Base-by-base conservation (phyloP, 2,113 vertebrate genomes). In the Crypturellus undulatus region DNA sequence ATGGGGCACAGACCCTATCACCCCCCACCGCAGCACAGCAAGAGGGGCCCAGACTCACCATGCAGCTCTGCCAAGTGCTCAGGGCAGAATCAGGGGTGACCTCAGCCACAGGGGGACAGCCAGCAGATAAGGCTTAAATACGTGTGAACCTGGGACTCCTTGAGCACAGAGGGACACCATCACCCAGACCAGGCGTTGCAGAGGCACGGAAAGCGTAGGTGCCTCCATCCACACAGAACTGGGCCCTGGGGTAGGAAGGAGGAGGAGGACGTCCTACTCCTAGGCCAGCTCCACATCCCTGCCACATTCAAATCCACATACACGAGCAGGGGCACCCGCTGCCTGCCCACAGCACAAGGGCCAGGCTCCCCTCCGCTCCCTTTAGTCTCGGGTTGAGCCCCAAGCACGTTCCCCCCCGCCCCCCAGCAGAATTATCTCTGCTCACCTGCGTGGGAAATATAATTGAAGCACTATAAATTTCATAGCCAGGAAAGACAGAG, bases 391-490 rank as follows among this genome's bases (percentile, higher is more conserved):
- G 56, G 73, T 69, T 15, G 49, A 93, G 54, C 49, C 0, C 0
- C 42, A n/a, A n/a, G n/a, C n/a, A n/a, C n/a, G n/a, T n/a, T n/a
- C n/a, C n/a, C n/a, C n/a, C n/a, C n/a, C n/a, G n/a, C n/a, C n/a
- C n/a, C n/a, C n/a, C 70, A 84, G 73, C 58, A 89, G 17, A 45
- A 56, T 90, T 73, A 88, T 86, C 92, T 80, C 58, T 21, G 9
- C 49, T 25, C 76, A 91, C 80, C 94, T 75, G 78, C 65, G 38
- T 75, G 89, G n/a, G 94, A 73, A 96, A 38, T 89, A 89, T 38
- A n/a, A 43, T 8, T 6, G 18, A 28, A 40, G 26, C 17, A 11
- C 38, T 32, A 75, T 5, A 65, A 9, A 19, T 90, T 65, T 69
- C 84, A 89, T 75, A 58, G 49, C 84, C 81, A 70, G 51, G 34